phyloP scores from a whole-genome alignment of 2,797 vertebrate species.

The Coilia nasus region DNA sequence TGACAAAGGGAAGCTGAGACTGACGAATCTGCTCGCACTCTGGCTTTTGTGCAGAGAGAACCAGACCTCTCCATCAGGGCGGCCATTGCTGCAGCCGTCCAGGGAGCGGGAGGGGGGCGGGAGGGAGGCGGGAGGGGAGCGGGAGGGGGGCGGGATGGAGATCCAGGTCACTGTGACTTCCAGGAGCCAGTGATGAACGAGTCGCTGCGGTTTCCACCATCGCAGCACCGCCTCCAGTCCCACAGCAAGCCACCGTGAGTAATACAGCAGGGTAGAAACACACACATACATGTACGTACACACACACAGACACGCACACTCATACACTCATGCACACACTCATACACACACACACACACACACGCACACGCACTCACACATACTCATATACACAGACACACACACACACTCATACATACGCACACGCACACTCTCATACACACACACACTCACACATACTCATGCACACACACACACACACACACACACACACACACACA shows the following conservation, averaged over 20 bases:
- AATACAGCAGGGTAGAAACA: not conserved
- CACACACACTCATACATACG: not conserved
- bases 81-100: not conserved
- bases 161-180: constrained; percentile 13
- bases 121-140: too few relatives aligned
- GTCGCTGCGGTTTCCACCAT: not conserved
- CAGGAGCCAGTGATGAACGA: constrained; percentile 16
- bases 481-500: not conserved
- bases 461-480: not conserved
- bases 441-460: not conserved
- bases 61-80: not conserved
- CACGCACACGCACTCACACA: not conserved
- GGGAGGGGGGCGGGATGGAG: not conserved
- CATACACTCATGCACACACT: not conserved
- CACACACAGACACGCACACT: not conserved
- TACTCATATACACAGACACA: not conserved
- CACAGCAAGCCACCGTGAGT: constrained; percentile 15
- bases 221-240: not conserved
- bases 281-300: not conserved
- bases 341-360: not conserved
- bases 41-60: not conserved
- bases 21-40: not conserved
- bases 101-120: not conserved
- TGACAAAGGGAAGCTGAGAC: not conserved
- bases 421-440: not conserved